Base-by-base conservation (phyloP, 1,140 invertebrate species). In the Zaprionus vittiger region DNA sequence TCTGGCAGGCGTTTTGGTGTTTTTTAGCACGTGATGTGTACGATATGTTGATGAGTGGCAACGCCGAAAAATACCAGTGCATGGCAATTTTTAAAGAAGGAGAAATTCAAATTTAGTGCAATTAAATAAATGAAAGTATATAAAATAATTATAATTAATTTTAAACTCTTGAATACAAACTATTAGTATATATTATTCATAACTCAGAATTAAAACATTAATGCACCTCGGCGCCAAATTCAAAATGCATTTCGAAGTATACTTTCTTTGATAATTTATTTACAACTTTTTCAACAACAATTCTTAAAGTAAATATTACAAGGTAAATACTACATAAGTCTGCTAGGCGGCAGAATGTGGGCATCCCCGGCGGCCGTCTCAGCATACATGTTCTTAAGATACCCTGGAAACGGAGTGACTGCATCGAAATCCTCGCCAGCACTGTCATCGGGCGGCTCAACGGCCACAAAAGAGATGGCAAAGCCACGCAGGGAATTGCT, bases 401-500 rank as follows among this genome's bases (percentile, higher is more conserved):
- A 93, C 12, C 92, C 92, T 6, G 92, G 92, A 63, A 93, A 93
- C 0, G 92, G 92, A 0, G 92, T 93, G 0, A 85, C 85, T 0
- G 79, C 70, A 38, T 92, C 91, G 26, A 87, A 81, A 26, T 91
- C 87, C 20, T 92, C 91, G 7, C 77, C 81, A 2, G 54, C 77
- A n/a, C 89, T 76, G 6, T 91, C 83, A 9, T 87, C 92, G 0
- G 90, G 92, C 0, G 94, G 94, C 72, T 96, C 96, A 1, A 97
- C 94, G 0, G 96, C 96, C 59, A 96, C 94, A 84, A 98, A 98
- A 0, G 96, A 95, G 0, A 97, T 96, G 4, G 97, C 97, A 86
- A 99, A 99, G 2, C 98, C 98, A 93, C 98, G 98, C 91, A 96
- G 96, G 6, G 97, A 96, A 62, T 98, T 96, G 0, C 97, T 97